A percentile compares a stretch with the other conserved stretches of the same genome.
Conservation (phyloP, 2,113 vertebrate species). For the Dipodomys merriami region DNA sequence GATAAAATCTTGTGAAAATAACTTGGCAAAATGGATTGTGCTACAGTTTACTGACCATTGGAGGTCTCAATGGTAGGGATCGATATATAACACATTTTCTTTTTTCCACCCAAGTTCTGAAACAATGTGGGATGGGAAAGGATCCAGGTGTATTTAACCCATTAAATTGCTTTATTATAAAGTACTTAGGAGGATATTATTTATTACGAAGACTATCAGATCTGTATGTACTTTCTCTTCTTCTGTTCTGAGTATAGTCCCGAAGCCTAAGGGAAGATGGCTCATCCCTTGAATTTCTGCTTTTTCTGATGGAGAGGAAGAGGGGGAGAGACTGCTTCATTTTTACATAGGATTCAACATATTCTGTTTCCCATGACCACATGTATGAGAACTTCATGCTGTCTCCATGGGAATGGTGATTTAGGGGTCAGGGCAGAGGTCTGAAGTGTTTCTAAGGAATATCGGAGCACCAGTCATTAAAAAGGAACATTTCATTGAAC, state of each 20-base stretch:
- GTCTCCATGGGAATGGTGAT: background rate
- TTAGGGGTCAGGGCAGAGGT: background rate
- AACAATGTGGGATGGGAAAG: background rate
- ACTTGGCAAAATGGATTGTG: background rate
- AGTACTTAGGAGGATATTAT: background rate
- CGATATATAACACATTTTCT: background rate
- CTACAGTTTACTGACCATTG: background rate
- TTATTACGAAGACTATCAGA: background rate
- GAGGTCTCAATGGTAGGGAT: background rate
- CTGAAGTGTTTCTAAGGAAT: background rate
- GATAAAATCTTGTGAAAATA: background rate
- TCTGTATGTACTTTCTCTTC: background rate
- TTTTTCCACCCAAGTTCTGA: background rate
- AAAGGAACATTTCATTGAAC: background rate
- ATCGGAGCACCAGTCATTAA: background rate
- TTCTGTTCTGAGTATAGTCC: fast-evolving
- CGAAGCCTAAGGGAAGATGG: background rate
- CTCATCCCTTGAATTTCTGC: background rate
- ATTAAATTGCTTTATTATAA: too few species aligned
- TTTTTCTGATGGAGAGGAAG: background rate
- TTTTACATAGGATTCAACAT: background rate
- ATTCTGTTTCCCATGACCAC: background rate
- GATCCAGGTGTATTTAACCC: background rate
- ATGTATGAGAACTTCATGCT: background rate
- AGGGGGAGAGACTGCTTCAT: background rate